Evolutionary conservation across 1,140 invertebrate genomes (phyloP), one percentile per base, ranked within the genome.

Genomic region (Leptinotarsa lineolata): DNA sequence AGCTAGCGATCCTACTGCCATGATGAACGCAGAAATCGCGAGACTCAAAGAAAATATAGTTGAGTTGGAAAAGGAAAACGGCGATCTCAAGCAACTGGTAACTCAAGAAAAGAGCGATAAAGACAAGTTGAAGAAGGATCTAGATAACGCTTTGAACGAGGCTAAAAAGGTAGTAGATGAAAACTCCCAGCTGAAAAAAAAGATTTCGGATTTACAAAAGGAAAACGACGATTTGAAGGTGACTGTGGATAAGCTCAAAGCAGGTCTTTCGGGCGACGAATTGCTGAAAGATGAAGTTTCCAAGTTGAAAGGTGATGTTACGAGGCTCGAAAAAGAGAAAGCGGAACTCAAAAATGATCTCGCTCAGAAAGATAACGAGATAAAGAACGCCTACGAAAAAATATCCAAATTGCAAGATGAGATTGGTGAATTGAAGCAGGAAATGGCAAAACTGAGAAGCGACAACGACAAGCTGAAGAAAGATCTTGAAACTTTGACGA

Each of bases 391-490:
- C 18, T 46, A 15, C 13, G 68, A 72, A 6, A 67, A 68, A 63
- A 58, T 72, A 58, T 46, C 44, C 18, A 22, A 74, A 24, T 30
- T 75, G 12, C 45, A 71, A 66, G 48, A 60, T 21, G 75, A 76
- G 66, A 77, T 74, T 58, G 60, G 61, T 0, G 70, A 72, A 15
- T 18, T 79, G 48, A 74, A 76, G 44, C 71, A 76, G 45, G 72
- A 64, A 12, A 44, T 73, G 22, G 68, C 61, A 0, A 72, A 74
- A 69, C 13, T 68, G 22, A 65, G 74, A 60, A 68, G 21, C 8
- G 76, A 77, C 48, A 78, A 70, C 21, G 63, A 68, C 4, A 74
- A 76, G 66, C 11, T 77, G 15, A 74, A 73, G 39, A 78, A 77
- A 73, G 59, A 76, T n/a, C 21, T 74, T 1, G 74, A 72, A 22